Conservation (phyloP, 2,113 vertebrate species). For the Colossoma macropomum region DNA sequence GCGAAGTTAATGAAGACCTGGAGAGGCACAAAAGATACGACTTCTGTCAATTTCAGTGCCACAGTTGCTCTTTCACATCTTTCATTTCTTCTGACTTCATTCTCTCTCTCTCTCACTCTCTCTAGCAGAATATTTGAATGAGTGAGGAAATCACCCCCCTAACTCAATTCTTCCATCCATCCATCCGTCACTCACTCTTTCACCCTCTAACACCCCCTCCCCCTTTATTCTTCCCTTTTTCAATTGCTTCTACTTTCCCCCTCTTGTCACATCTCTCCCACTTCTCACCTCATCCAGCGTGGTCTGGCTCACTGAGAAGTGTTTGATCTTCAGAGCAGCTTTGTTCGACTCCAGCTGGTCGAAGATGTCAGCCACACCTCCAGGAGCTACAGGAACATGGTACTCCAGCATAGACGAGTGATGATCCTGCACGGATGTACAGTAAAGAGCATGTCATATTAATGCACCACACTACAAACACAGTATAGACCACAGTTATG, state of each 20-base stretch:
- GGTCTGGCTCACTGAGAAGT: constrained; percentile 96
- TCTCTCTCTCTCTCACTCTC: not conserved
- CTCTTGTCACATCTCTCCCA: constrained; percentile 41
- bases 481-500: not conserved
- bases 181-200: not conserved
- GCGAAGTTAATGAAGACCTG: constrained; percentile 98
- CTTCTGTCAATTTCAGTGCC: not conserved
- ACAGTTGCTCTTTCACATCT: not conserved
- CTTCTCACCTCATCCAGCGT: constrained; percentile 93
- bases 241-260: constrained; percentile 62
- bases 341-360: constrained; percentile 90
- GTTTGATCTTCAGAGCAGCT: constrained; percentile 86
- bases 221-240: constrained; percentile 48
- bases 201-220: not conserved
- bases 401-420: constrained; percentile 92
- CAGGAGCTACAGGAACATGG: constrained; percentile 87
- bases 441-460: not conserved
- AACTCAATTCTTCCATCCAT: not conserved
- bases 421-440: constrained; percentile 78
- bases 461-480: not conserved
- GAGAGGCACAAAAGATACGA: constrained; percentile 14
- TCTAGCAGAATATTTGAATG: not conserved
- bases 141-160: not conserved
- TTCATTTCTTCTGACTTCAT: not conserved
- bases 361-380: constrained; percentile 94